Conservation (phyloP, 2,888 invertebrate species). For the Eupithecia insigniata region DNA sequence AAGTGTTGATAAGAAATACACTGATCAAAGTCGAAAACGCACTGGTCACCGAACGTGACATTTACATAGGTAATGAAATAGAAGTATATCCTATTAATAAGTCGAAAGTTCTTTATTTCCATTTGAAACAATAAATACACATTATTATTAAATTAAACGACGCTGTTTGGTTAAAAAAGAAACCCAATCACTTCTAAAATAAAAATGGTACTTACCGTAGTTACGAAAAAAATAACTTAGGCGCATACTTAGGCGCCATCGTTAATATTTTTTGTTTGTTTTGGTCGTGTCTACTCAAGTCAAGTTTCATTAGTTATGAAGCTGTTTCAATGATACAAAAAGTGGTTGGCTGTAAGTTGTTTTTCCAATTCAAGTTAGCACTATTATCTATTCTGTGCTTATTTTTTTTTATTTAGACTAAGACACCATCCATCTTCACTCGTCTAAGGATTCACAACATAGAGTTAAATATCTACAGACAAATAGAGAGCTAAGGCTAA, state of each 20-base stretch:
- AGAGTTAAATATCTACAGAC: background rate
- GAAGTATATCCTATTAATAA: background rate
- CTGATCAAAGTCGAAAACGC: constrained; percentile 40
- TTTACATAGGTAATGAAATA: background rate
- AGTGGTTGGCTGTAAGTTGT: constrained; percentile 28
- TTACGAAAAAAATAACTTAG: background rate
- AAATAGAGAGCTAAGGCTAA: background rate
- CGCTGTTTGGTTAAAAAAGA: background rate
- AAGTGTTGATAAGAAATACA: constrained; percentile 26
- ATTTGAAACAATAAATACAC: background rate
- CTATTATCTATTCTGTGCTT: background rate
- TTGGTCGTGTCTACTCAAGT: constrained; percentile 21
- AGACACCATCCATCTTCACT: background rate
- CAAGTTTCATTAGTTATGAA: constrained; percentile 29
- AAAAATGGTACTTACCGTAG: background rate
- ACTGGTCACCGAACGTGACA: constrained; percentile 16
- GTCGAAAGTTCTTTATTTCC: background rate
- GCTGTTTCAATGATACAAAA: constrained; percentile 24
- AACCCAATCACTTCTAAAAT: background rate
- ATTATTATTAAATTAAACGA: background rate
- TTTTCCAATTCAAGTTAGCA: constrained; percentile 6
- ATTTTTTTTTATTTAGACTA: background rate
- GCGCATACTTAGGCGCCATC: constrained; percentile 17
- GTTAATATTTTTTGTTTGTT: constrained; percentile 23
- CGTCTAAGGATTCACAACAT: background rate